These are phyloP conservation scores for Pipistrellus kuhlii DNA, from an alignment of 2,797 vertebrate genomes.

Conservation along the genomic window DNA sequence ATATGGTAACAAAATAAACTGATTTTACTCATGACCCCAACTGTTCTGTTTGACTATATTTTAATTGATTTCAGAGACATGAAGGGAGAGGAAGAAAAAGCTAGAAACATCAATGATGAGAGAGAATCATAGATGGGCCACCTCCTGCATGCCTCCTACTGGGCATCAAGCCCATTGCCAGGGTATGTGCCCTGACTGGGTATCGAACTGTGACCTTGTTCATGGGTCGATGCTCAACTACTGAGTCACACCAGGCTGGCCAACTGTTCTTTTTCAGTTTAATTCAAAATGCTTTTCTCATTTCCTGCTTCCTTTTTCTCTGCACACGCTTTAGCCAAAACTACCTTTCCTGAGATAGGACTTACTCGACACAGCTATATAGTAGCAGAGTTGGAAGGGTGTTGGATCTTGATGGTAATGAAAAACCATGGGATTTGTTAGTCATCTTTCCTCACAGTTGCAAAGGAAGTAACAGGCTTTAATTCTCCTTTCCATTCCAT, in stretches of 20 bases:
- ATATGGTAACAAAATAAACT: slow-evolving; percentile 25
- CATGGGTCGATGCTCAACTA: too few relatives aligned
- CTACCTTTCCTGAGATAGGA: background rate
- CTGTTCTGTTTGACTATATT: background rate
- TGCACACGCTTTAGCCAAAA: background rate
- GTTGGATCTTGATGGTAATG: background rate
- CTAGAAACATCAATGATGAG: too few relatives aligned
- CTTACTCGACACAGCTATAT: background rate
- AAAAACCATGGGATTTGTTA: background rate
- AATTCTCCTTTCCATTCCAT: background rate
- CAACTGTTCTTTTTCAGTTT: background rate
- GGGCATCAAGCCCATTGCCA: too few relatives aligned
- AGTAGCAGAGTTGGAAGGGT: background rate
- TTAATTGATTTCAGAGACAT: too few relatives aligned
- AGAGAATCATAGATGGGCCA: too few relatives aligned
- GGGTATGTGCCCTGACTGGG: too few relatives aligned
- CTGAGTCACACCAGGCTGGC: background rate
- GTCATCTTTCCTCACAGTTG: slow-evolving; percentile 12
- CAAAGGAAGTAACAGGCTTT: background rate
- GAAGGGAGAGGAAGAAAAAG: too few relatives aligned
- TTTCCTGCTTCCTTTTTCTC: background rate
- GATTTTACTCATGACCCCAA: background rate
- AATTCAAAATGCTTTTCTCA: background rate
- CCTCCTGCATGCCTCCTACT: too few relatives aligned
- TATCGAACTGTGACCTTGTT: too few relatives aligned